Evolutionary conservation across 2,797 vertebrate genomes (phyloP), one percentile per base, ranked within the genome.

Genomic region (Acestrorhynchus altus): DNA sequence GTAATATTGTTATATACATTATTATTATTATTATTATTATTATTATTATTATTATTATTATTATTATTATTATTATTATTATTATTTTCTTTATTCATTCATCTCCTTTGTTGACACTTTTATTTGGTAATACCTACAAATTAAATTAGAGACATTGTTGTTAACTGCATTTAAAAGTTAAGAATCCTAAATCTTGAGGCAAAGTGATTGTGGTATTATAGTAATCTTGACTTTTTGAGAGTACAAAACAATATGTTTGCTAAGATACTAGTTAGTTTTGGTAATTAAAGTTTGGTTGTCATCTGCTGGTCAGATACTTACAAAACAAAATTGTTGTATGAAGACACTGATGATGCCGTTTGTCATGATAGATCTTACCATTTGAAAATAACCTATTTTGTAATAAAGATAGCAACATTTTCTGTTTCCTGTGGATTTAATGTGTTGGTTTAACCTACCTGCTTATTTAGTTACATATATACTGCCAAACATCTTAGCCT

Each of bases 291-390:
- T 28, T 57, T 24, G 15, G 63, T 31, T 9, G 7, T 31, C 68
- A 80, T 87, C 85, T 85, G 83, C 81, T 76, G 86, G 84, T 83
- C 85, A 85, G 85, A 87, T 63, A 4, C 28, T 13, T 15, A 69
- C 52, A 42, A 54, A 18, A 56, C 20, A 7, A 40, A 60, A n/a
- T 69, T 49, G 4, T 24, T 46, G 24, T 31, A 39, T 47, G 12
- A 59, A 20, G n/a, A 40, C 10, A 49, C 6, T 60, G 6, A 26
- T 51, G 6, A 20, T 49, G 10, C 1, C 44, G 64, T 59, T 61
- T 7, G 35, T 1, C 6, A 4, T 51, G 18, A 51, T 16, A 51
- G 4, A 4, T 2, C 1, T 7, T n/a, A 18, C 4, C n/a, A 2
- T 28, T 57, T 26, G 9, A 42, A 39, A 49, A 47, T 1, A 1